Evolutionary conservation across 1,140 invertebrate species (phyloP), one percentile per base, ranked within the genome.

Genomic region (Theocolax elegans): DNA sequence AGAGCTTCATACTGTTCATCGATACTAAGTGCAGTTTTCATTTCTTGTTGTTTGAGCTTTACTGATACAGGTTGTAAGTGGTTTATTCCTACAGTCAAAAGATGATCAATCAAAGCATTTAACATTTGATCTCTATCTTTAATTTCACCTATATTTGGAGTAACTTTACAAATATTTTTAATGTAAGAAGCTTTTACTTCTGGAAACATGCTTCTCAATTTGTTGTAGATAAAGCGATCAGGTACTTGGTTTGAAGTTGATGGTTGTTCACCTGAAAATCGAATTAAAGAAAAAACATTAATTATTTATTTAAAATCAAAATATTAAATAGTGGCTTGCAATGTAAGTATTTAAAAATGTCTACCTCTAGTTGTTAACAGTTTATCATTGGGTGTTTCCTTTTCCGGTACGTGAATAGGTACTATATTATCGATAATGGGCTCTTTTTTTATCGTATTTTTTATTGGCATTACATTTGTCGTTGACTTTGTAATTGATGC

Each of bases 161-260:
- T 71, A 53, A 46, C 42, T 38, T 35, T 46, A 75, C 63, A 75
- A 64, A 54, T 59, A 44, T 79, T 73, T 65, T 79, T 85, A 23
- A 87, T 75, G 67, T 80, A 88, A 49, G 81, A 69, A 2, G 83
- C 80, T 75, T 87, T 81, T 51, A 86, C 72, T 31, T 79, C 64
- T 2, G 80, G 79, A 74, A 83, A 86, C 25, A 85, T 80, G 2
- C 56, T 29, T 66, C 75, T 38, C 38, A 79, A 44, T 72, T 77
- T 74, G 0, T 67, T 40, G 54, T 76, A 75, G 15, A 77, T 71
- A 35, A 35, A 35, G 31, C 10, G 13, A 31, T 62, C 25, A 7
- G n/a, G 31, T 15, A 59, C 42, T 27, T 29, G 51, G n/a, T 1
- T 17, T 13, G 38, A 44, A 19, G 42, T 60, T 29, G 40, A 44